Evolutionary conservation across 2,888 invertebrate genomes (phyloP), one percentile per base, ranked within the genome.

Genomic region (Halictus quadricinctus): DNA sequence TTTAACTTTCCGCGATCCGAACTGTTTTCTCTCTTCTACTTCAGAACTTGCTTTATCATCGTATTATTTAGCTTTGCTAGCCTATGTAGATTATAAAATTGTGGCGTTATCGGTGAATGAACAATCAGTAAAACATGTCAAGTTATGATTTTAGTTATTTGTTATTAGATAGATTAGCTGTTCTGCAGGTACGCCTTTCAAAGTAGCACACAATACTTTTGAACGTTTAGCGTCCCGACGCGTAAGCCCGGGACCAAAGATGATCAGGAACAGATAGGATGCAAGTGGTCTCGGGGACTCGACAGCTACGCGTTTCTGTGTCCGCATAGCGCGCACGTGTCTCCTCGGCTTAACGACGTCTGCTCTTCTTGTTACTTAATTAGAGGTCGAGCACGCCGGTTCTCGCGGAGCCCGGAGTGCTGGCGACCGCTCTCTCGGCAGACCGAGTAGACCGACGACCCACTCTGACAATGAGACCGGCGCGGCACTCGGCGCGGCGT

Each of bases 391-490:
- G 80, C 79, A 76, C 66, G 73, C 70, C 72, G 84, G 81, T 84
- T 82, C 84, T 86, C 83, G 79, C 76, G 29, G 72, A 41, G 60
- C 46, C 75, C 76, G 73, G 80, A 88, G 79, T 78, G 80, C 41
- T 78, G 76, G 41, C 72, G 83, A 79, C 58, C 66, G 81, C 29
- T 79, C 78, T 69, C 41, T 69, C 41, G 41, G 5, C 12, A 41
- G 54, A 54, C 66, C 29, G 36, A 41, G 64, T 72, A 60, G 58
- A 87, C 72, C 86, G 79, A 81, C 88, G 90, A 87, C 83, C 87
- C 86, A 86, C 84, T 88, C 79, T 78, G 83, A 86, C 88, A 90
- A 89, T 84, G 83, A 90, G 90, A 90, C 80, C 87, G 79, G 75
- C 84, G 80, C 50, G 85, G 79, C 80, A 36, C 86, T 74, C 54